Conservation (phyloP, 2,113 vertebrate genomes). For the Riparia riparia region DNA sequence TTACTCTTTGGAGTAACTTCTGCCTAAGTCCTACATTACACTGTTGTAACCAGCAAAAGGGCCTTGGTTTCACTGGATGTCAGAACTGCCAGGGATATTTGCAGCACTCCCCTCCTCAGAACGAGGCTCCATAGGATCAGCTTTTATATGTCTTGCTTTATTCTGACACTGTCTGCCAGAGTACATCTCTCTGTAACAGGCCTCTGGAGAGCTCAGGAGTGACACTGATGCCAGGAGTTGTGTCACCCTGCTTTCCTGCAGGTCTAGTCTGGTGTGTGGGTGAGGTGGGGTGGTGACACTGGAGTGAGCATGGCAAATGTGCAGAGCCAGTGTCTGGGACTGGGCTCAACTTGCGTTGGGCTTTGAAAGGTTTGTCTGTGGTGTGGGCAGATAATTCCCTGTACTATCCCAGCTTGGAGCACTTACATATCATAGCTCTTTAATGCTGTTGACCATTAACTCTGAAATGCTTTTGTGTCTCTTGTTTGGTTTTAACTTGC, state of each 20-base stretch:
- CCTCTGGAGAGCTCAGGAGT: not conserved
- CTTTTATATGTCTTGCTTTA: not conserved
- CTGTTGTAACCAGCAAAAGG: not conserved
- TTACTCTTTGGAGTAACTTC: not conserved
- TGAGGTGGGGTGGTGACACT: fast-evolving
- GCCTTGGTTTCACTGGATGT: not conserved
- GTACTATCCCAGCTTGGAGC: not conserved
- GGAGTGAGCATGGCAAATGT: not conserved
- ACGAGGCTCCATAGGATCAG: not conserved
- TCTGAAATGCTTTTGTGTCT: not conserved
- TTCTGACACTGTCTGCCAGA: not conserved
- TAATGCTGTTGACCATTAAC: slow-evolving; percentile 13
- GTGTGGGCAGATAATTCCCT: not conserved
- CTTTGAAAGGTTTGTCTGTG: not conserved
- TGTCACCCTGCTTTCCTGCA: not conserved
- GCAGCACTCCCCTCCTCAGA: not conserved
- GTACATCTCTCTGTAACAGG: not conserved
- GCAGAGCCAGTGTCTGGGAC: not conserved
- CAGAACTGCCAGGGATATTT: not conserved
- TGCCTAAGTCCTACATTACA: not conserved
- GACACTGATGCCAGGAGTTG: not conserved
- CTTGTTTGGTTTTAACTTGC: slow-evolving; percentile 22
- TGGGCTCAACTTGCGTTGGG: not conserved
- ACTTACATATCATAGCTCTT: not conserved
- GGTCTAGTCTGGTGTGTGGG: not conserved